Conservation (phyloP, 1,140 invertebrate genomes). For the Drosophila ambigua region DNA sequence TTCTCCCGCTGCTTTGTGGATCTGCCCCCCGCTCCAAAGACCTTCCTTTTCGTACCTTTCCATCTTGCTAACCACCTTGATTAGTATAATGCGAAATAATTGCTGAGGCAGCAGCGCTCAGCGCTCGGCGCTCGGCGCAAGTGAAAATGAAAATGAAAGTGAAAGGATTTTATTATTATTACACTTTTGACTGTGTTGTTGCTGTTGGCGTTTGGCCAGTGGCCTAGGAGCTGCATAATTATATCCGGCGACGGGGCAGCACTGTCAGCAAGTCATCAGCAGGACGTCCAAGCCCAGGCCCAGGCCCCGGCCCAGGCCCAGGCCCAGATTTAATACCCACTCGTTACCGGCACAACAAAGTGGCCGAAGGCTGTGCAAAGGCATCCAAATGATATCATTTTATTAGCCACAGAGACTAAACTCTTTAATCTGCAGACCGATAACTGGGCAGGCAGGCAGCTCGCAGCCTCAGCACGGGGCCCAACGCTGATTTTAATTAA, state of each 20-base stretch:
- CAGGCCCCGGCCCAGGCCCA: not conserved
- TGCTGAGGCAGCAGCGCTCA: constrained; percentile 41
- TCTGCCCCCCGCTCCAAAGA: not conserved
- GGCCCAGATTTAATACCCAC: not conserved
- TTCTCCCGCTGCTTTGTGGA: not conserved
- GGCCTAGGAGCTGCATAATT: constrained; percentile 51
- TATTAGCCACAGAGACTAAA: constrained; percentile 9
- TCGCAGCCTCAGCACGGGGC: no score
- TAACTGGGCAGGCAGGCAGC: no score
- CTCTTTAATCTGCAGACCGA: no score
- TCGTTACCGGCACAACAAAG: constrained; percentile 12
- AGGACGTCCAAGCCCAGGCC: not conserved
- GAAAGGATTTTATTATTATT: constrained; percentile 64
- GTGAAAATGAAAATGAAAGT: constrained; percentile 34
- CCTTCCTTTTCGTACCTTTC: constrained; percentile 2
- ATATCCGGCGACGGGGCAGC: constrained; percentile 32
- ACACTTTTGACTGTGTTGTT: constrained; percentile 1
- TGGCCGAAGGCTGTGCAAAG: not conserved
- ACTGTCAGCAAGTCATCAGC: constrained; percentile 49
- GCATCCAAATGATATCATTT: constrained; percentile 22
- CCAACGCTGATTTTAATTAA: constrained; percentile 21
- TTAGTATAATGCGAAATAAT: constrained; percentile 64
- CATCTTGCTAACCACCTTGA: constrained; percentile 51
- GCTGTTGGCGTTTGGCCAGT: not conserved
- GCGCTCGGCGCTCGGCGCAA: not conserved